A percentile compares a stretch with the other conserved stretches of the same genome.
These are phyloP conservation scores for Lycodopsis pacificus DNA, from an alignment of 2,797 vertebrate species.

Conservation along the genomic window DNA sequence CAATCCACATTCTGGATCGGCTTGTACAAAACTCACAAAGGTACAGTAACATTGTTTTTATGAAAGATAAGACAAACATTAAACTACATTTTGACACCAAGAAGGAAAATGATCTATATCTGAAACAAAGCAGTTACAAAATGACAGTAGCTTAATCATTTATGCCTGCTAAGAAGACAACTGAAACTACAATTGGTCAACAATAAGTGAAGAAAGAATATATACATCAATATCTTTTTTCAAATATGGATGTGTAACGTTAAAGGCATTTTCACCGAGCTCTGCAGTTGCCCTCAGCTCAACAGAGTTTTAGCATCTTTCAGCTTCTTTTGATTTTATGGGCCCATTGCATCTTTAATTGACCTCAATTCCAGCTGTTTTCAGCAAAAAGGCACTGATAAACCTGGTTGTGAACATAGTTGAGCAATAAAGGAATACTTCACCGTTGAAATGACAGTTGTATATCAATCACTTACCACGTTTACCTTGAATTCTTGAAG, in stretches of 20 bases:
- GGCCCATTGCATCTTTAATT: neutral
- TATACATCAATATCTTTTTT: neutral
- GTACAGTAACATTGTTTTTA: constrained; percentile 13
- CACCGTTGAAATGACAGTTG: neutral
- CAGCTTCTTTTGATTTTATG: neutral
- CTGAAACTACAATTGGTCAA: neutral
- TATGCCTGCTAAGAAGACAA: neutral
- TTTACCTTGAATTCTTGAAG: too few species aligned
- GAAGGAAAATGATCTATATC: neutral
- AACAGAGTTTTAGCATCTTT: neutral
- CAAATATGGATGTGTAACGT: neutral
- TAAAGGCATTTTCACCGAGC: neutral
- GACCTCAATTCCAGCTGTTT: neutral
- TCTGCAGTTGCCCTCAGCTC: neutral
- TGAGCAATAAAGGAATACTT: neutral
- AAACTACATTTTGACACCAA: neutral
- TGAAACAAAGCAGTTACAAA: neutral
- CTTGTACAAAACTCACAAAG: constrained; percentile 38
- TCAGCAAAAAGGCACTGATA: neutral
- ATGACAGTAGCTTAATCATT: neutral
- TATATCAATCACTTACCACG: neutral
- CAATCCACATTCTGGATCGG: constrained; percentile 45
- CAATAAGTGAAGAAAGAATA: neutral
- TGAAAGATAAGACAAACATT: neutral
- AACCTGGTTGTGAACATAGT: neutral